A percentile compares a stretch with the other conserved stretches of the same genome.
Conservation (phyloP, 1,140 invertebrate species). For the Papilio polytes region DNA sequence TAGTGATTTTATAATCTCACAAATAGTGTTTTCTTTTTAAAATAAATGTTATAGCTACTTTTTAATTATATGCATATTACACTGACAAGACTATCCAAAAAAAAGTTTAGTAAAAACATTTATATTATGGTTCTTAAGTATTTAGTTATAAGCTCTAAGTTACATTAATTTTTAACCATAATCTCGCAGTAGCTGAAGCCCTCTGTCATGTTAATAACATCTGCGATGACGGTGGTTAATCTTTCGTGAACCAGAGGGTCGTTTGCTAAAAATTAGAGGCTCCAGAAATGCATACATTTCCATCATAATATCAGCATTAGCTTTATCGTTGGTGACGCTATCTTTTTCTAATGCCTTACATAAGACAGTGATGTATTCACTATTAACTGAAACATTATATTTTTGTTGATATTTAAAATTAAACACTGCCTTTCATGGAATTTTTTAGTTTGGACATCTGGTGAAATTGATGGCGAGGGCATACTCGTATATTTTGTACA, state of each 20-base stretch:
- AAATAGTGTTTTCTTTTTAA: too few species aligned
- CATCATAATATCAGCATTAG: slow-evolving; percentile 66
- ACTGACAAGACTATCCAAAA: not conserved
- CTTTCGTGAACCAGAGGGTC: slow-evolving; percentile 72
- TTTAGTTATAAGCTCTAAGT: not conserved
- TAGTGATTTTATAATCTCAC: too few species aligned
- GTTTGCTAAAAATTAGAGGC: slow-evolving; percentile 71
- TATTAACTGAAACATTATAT: not conserved
- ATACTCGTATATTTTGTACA: too few species aligned
- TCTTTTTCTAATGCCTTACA: slow-evolving; percentile 27
- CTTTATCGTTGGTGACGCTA: slow-evolving; percentile 39
- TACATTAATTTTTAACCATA: slow-evolving; percentile 26
- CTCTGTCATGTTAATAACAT: slow-evolving; percentile 69
- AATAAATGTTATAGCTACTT: too few species aligned
- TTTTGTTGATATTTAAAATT: slow-evolving; percentile 10
- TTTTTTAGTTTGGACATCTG: not conserved
- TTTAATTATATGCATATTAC: too few species aligned
- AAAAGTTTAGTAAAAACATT: not conserved
- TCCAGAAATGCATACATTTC: slow-evolving; percentile 71
- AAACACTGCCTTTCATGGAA: not conserved
- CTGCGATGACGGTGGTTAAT: slow-evolving; percentile 67
- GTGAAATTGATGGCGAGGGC: not conserved
- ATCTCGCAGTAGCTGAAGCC: slow-evolving; percentile 15
- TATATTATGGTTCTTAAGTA: not conserved
- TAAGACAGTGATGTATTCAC: not conserved